These are phyloP conservation scores for Pachyseris speciosa DNA, from an alignment of 64 coral and sea anemone genomes.

Conservation along the genomic window DNA sequence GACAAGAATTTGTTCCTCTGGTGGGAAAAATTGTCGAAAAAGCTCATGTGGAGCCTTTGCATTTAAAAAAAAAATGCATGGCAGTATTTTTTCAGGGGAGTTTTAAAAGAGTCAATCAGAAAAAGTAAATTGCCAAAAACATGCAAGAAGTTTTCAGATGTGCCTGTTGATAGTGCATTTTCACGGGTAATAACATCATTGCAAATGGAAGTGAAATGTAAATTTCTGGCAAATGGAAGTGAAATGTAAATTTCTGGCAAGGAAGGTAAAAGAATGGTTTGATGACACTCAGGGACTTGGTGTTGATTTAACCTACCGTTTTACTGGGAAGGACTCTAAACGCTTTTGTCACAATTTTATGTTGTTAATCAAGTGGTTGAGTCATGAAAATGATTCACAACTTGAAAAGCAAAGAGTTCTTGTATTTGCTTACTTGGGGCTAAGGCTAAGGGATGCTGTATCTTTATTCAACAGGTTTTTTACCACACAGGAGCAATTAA, in stretches of 20 bases:
- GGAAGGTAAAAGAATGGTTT: slow-evolving; percentile 71
- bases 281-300: slow-evolving; percentile 65
- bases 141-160: slow-evolving; percentile 30
- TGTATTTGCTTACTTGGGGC: slow-evolving; percentile 10
- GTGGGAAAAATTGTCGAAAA: slow-evolving; percentile 73
- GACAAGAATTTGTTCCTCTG: slow-evolving; percentile 65
- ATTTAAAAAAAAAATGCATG: slow-evolving; percentile 78
- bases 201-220: slow-evolving; percentile 59
- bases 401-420: slow-evolving; percentile 27
- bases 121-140: not conserved
- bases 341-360: slow-evolving; percentile 63
- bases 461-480: slow-evolving; percentile 58
- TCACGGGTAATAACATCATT: slow-evolving; percentile 41
- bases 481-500: slow-evolving; percentile 1
- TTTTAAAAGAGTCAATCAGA: slow-evolving; percentile 31
- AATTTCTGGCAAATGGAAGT: slow-evolving; percentile 59
- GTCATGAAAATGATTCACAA: slow-evolving; percentile 29
- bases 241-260: slow-evolving; percentile 31
- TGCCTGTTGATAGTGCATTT: slow-evolving; percentile 59
- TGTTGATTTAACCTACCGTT: slow-evolving; percentile 69
- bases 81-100: slow-evolving; percentile 52
- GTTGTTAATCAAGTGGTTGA: slow-evolving; percentile 37
- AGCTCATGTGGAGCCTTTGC: slow-evolving; percentile 69
- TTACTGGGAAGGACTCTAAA: slow-evolving; percentile 62
- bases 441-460: slow-evolving; percentile 50